Conservation (phyloP, 2,113 vertebrate genomes). For the Upupa epops region DNA sequence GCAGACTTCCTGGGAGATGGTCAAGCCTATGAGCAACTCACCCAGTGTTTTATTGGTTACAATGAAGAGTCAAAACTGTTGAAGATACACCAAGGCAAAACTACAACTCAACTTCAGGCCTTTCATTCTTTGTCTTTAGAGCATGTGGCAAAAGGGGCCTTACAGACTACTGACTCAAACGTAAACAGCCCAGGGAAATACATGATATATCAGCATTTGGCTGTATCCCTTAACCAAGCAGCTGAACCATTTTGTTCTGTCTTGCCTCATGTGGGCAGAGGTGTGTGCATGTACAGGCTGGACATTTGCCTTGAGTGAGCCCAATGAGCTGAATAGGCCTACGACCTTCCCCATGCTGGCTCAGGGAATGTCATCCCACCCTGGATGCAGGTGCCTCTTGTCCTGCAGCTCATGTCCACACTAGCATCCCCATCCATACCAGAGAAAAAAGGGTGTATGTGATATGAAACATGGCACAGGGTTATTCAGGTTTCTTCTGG, state of each 20-base stretch:
- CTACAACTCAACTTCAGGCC: not conserved
- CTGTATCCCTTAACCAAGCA: not conserved
- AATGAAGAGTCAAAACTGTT: not conserved
- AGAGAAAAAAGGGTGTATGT: not conserved
- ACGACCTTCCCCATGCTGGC: accelerated
- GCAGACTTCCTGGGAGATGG: not conserved
- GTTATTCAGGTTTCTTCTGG: not conserved
- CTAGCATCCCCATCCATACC: accelerated
- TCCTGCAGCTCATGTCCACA: not conserved
- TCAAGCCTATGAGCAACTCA: not conserved
- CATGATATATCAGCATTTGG: not conserved
- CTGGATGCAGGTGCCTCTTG: not conserved
- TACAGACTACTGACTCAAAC: not conserved
- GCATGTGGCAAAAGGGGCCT: not conserved
- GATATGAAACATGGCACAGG: accelerated
- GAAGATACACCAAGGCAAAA: not conserved
- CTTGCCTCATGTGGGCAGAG: not conserved
- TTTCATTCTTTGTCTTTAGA: not conserved
- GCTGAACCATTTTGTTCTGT: not conserved
- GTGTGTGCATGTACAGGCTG: not conserved
- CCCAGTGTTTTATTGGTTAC: not conserved
- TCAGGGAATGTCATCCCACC: not conserved
- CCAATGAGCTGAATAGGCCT: too few species aligned
- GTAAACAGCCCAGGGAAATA: not conserved
- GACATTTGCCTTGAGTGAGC: not conserved